phyloP scores from a whole-genome alignment of 2,888 invertebrate species.

The Coremacera marginata region DNA sequence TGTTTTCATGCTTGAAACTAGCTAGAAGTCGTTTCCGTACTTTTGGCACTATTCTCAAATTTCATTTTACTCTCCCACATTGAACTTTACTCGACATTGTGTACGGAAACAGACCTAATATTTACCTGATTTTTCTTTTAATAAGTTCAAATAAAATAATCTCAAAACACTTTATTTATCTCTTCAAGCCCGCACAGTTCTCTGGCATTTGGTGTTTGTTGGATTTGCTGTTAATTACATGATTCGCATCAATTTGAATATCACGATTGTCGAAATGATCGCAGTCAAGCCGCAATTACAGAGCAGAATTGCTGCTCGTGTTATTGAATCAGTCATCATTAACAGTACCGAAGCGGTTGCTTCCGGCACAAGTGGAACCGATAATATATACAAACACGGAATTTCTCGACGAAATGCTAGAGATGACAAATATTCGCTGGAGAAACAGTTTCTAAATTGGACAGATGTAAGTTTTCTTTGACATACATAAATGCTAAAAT shows the following conservation, averaged over 20 bases:
- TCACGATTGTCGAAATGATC: constrained; percentile 78
- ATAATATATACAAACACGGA: background rate
- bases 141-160: constrained; percentile 33
- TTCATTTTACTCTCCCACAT: too few species aligned
- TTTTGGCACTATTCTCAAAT: too few species aligned
- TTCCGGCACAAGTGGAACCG: background rate
- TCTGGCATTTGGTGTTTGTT: constrained; percentile 76
- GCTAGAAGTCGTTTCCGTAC: too few species aligned
- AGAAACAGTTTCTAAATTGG: constrained; percentile 57
- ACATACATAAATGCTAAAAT: background rate
- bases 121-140: background rate
- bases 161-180: constrained; percentile 32
- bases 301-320: background rate
- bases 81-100: too few species aligned
- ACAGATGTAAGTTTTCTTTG: constrained; percentile 53
- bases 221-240: constrained; percentile 80
- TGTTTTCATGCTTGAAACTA: too few species aligned
- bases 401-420: background rate
- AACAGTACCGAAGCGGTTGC: background rate
- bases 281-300: constrained; percentile 39
- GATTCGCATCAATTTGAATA: constrained; percentile 77
- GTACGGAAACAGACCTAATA: too few species aligned
- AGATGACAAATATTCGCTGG: constrained; percentile 51
- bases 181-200: constrained; percentile 69
- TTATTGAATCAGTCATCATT: background rate